Percentiles rank a stretch among this genome's conserved stretches.
phyloP scores from a whole-genome alignment of 2,113 vertebrate species.

The Alosa alosa region DNA sequence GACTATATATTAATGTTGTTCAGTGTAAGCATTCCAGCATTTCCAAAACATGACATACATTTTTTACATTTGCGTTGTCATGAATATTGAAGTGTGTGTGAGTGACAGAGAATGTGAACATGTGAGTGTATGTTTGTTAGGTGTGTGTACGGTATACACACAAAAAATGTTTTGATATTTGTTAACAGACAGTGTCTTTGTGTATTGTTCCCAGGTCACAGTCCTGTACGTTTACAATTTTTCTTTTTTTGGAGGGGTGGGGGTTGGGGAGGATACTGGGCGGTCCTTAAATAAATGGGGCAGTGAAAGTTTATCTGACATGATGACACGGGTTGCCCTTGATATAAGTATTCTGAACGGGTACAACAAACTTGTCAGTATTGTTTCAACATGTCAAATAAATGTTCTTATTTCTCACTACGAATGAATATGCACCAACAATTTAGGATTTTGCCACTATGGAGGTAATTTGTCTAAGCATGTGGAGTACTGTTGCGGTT shows the following conservation, averaged over 20 bases:
- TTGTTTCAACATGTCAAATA: slow-evolving; percentile 11
- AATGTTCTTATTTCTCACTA: neutral
- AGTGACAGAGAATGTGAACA: slow-evolving; percentile 34
- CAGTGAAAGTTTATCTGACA: slow-evolving; percentile 54
- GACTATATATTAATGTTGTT: slow-evolving; percentile 66
- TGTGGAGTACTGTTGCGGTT: too few relatives aligned
- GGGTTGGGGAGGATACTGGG: slow-evolving; percentile 38
- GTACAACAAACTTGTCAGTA: neutral
- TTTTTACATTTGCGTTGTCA: slow-evolving; percentile 26
- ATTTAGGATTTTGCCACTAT: neutral
- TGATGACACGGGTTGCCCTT: slow-evolving; percentile 17
- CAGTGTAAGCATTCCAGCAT: slow-evolving; percentile 68
- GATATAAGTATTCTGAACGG: neutral
- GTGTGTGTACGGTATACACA: neutral
- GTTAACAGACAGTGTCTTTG: slow-evolving; percentile 63
- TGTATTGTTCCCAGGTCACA: slow-evolving; percentile 70
- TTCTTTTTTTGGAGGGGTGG: neutral
- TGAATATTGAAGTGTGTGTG: slow-evolving; percentile 47
- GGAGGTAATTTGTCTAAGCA: neutral
- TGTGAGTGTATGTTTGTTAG: slow-evolving; percentile 26
- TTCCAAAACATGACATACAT: slow-evolving; percentile 62
- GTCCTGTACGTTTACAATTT: slow-evolving; percentile 77
- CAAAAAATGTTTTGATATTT: slow-evolving; percentile 52
- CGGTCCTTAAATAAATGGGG: slow-evolving; percentile 61
- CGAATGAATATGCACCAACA: slow-evolving; percentile 1